Percentiles rank a stretch among this genome's conserved stretches.
phyloP scores from a whole-genome alignment of 2,797 vertebrate genomes.

The Sebastes itinus region DNA sequence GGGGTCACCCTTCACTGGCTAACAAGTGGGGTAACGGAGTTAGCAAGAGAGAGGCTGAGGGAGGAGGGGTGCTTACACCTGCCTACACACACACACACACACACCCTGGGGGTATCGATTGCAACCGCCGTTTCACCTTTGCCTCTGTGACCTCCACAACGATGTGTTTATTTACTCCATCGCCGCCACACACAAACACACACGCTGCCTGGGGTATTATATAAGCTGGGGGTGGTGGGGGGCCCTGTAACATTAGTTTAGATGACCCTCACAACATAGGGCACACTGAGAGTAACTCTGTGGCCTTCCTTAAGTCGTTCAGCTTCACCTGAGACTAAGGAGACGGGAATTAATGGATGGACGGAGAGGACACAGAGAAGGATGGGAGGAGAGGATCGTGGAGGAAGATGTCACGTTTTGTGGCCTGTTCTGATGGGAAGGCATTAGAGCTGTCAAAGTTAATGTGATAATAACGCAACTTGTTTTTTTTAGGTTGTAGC shows the following conservation, averaged over 20 bases:
- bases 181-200: slow-evolving; percentile 16
- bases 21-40: slow-evolving; percentile 78
- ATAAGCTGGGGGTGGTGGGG: not conserved
- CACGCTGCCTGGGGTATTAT: not conserved
- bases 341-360: not conserved
- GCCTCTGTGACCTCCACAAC: slow-evolving; percentile 91
- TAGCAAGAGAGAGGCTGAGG: slow-evolving; percentile 40
- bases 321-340: slow-evolving; percentile 3
- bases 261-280: slow-evolving; percentile 14
- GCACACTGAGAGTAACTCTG: not conserved
- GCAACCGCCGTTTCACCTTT: slow-evolving; percentile 95
- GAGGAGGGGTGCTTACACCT: slow-evolving; percentile 68
- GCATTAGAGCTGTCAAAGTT: not conserved
- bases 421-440: not conserved
- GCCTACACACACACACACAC: slow-evolving; percentile 42
- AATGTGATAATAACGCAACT: too few relatives aligned
- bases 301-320: not conserved
- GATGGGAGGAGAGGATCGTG: not conserved
- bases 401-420: not conserved
- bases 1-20: slow-evolving; percentile 69
- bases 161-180: slow-evolving; percentile 83
- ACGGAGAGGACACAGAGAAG: not conserved
- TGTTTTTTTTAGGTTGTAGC: too few relatives aligned
- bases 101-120: slow-evolving; percentile 82
- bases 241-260: slow-evolving; percentile 15